Evolutionary conservation across 2,113 vertebrate species (phyloP), one percentile per base, ranked within the genome.

Genomic region (Rhinogobius similis): DNA sequence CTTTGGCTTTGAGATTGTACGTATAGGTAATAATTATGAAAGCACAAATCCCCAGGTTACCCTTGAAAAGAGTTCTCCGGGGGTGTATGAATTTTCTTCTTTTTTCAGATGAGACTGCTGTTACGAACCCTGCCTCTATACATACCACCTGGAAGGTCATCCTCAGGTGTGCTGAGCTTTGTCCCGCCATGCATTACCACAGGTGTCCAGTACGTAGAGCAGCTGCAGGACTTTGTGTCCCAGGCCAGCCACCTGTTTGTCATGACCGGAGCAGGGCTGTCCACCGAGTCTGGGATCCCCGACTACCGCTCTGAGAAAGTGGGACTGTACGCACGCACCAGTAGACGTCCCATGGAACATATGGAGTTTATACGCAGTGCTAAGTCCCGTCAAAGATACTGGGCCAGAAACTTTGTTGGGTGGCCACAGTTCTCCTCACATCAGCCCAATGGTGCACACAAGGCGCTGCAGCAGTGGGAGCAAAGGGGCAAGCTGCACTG

Each of bases 381-480:
- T 5, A 86, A 82, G 0, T 86, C 95, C 67, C 95, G 97, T 11
- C 97, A 97, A 89, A 90, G 92, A 18, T 99, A 99, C 91, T 99
- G 98, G 97, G 97, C 98, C 1, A 93, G 97, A 62, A 99, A 97
- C 89, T 99, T 97, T 0, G 90, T 95, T 38, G 98, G 96, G 10
- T 99, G 98, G 98, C 95, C 95, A 3, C 94, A 87, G 76, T 99
- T 99, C 88, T 97, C 95, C 10, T 94, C 94, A 0, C 94, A 91
- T 65, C 90, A 87, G 79, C 97, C 97, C 0, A 99, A 99, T 82
- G 23, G 67, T 1, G 94, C 95, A 1, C 98, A 99, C 82, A 39
- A 74, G 78, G 88, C 86, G 0, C 83, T 99, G 44, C 91, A 81
- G 73, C 83, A 77, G 52, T 99, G 96, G 97, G 97, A 99, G 82